Evolutionary conservation across 2,888 invertebrate species (phyloP).

Genomic region (Myopa testacea): DNA sequence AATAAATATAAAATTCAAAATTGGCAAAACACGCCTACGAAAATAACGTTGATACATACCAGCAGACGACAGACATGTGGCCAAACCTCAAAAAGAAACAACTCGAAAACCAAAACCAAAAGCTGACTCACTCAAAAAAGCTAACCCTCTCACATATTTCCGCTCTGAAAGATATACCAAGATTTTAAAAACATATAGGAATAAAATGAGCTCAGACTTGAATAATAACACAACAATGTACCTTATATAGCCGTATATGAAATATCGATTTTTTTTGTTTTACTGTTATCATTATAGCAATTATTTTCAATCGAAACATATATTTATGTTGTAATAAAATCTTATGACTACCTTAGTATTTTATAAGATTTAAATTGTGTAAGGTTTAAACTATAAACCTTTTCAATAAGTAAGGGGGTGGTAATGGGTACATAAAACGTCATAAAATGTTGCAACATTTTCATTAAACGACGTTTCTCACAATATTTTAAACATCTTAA

Average conservation of each 20-base stretch:
- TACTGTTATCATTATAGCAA: constrained; percentile 28
- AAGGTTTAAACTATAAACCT: background rate
- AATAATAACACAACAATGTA: constrained; percentile 34
- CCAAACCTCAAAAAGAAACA: constrained; percentile 31
- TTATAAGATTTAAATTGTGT: background rate
- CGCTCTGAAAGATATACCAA: constrained; percentile 37
- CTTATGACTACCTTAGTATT: background rate
- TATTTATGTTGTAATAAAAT: constrained; percentile 18
- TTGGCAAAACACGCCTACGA: background rate
- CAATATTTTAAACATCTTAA: constrained; percentile 6
- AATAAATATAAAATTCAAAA: background rate
- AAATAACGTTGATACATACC: constrained; percentile 33
- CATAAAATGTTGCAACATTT: constrained; percentile 53
- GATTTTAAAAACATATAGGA: constrained; percentile 21
- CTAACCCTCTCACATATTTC: constrained; percentile 24
- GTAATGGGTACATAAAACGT: background rate
- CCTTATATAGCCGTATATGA: constrained; percentile 5
- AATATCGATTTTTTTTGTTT: constrained; percentile 21
- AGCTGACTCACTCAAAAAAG: constrained; percentile 18
- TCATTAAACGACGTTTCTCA: constrained; percentile 12
- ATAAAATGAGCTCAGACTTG: background rate
- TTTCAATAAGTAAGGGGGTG: background rate
- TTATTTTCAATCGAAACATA: constrained; percentile 17
- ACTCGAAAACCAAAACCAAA: constrained; percentile 25
- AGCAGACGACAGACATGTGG: constrained; percentile 23